These are phyloP conservation scores for Dendrolimus houi DNA, from an alignment of 2,888 invertebrate genomes.

Conservation along the genomic window DNA sequence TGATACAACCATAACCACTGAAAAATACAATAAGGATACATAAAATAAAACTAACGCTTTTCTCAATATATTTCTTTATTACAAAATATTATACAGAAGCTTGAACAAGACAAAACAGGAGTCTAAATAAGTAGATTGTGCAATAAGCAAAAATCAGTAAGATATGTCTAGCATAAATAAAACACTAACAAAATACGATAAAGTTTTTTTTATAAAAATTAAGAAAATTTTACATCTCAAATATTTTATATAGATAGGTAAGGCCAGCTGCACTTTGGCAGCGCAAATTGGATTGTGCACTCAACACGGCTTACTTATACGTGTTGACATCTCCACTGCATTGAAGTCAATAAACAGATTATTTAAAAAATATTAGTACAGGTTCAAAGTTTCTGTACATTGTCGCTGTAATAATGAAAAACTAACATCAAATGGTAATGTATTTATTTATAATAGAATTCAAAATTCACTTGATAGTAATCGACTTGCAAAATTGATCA, in stretches of 20 bases:
- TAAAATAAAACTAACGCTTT: no score
- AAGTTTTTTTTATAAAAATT: not conserved
- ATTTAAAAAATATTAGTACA: not conserved
- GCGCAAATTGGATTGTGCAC: constrained; percentile 2
- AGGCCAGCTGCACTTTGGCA: constrained; percentile 1
- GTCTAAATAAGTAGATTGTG: constrained; percentile 51
- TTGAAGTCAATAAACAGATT: not conserved
- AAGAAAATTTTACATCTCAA: constrained; percentile 1
- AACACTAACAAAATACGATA: constrained; percentile 7
- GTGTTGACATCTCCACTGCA: not conserved
- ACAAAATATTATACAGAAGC: constrained; percentile 51
- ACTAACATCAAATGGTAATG: no score
- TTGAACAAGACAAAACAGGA: constrained; percentile 39
- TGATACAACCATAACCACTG: no score
- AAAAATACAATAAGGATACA: no score
- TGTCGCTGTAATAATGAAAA: not conserved
- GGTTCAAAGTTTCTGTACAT: not conserved
- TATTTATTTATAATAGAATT: no score
- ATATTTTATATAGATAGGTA: not conserved
- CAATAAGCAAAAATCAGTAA: constrained; percentile 47
- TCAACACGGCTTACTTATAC: not conserved
- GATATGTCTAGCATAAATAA: constrained; percentile 13
- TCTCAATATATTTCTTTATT: constrained; percentile 25
- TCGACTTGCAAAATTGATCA: no score
- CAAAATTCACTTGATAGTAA: no score